Base-by-base conservation (phyloP, 2,797 vertebrate genomes). In the Sebastes oblongus region DNA sequence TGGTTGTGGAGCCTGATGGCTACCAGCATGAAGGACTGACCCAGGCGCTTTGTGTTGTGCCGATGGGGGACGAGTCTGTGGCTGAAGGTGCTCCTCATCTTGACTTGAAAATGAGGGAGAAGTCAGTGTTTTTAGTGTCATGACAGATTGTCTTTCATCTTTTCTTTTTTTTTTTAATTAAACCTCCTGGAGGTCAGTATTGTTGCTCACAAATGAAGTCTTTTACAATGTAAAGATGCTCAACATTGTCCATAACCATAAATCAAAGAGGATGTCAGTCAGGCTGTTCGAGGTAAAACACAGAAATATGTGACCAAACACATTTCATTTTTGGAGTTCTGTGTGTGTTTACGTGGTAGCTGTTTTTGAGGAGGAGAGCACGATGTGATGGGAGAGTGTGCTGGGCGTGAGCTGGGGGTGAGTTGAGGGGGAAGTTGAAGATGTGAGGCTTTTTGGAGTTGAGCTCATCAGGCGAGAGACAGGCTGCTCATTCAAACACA, bases 161-260 rank as follows among this genome's bases (percentile, higher is more conserved):
- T 14, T 29, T 6, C 3, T 34, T 68, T 36, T 36, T 27, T 20
- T 20, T 18, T 46, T 46, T 16, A 42, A 32, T 11, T 54, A 59
- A 52, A 25, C 62, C 22, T 69, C 60, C 71, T 86, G 80, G 80
- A 84, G 78, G 81, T 89, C 81, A 84, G 50, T 72, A 12, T 76
- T 76, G 82, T 66, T 70, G 74, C 86, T 22, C 50, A 64, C 52
- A 58, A 74, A 2, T 61, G 9, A 66, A 70, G 16, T 62, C 5
- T 64, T 36, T 29, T 5, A 20, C 25, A 13, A 4, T 50, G 3
- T 10, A 8, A 46, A 46, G 20, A 10, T 59, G 24, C n/a, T 66
- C 24, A 25, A 18, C n/a, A 39, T 67, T 27, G 11, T 54, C 29
- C 22, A 52, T 27, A 55, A 32, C 6, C 22, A 11, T 24, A 55